A percentile compares a stretch with the other conserved stretches of the same genome.
These are phyloP conservation scores for Empidonax traillii DNA, from an alignment of 2,113 vertebrate genomes.

Conservation along the genomic window DNA sequence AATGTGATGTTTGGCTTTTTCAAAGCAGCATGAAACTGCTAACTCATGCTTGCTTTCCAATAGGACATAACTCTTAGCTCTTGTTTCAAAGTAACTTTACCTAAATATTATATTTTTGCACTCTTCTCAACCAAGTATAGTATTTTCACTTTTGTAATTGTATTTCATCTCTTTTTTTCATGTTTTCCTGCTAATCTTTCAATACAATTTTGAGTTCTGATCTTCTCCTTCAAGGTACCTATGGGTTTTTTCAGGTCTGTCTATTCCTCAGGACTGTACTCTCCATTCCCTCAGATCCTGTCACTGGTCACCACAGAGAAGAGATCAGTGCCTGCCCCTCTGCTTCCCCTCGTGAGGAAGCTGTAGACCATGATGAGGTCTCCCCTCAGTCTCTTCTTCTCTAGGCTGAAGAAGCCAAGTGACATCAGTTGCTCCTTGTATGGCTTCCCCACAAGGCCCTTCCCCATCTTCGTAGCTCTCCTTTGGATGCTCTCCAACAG, in stretches of 20 bases:
- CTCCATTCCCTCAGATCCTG: not conserved
- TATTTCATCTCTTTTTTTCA: not conserved
- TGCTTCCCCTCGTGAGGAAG: rapidly evolving
- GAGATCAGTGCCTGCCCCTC: not conserved
- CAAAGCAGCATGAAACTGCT: not conserved
- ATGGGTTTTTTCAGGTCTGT: not conserved
- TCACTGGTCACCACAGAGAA: not conserved
- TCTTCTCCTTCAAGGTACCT: not conserved
- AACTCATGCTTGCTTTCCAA: not conserved
- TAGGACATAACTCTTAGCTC: not conserved
- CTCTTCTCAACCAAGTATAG: not conserved
- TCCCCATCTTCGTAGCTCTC: not conserved
- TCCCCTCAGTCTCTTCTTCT: not conserved
- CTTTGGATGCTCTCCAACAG: not conserved
- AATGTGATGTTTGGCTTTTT: not conserved
- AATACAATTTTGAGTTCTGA: not conserved
- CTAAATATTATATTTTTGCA: not conserved
- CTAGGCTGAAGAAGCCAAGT: not conserved
- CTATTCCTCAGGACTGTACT: not conserved
- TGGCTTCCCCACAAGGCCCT: not conserved
- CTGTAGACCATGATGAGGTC: not conserved
- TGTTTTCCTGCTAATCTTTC: not conserved
- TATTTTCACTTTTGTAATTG: not conserved
- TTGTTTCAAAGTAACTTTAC: not conserved
- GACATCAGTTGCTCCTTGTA: rapidly evolving